phyloP scores from a whole-genome alignment of 2,888 invertebrate genomes.

The Gymnoscelis rufifasciata region DNA sequence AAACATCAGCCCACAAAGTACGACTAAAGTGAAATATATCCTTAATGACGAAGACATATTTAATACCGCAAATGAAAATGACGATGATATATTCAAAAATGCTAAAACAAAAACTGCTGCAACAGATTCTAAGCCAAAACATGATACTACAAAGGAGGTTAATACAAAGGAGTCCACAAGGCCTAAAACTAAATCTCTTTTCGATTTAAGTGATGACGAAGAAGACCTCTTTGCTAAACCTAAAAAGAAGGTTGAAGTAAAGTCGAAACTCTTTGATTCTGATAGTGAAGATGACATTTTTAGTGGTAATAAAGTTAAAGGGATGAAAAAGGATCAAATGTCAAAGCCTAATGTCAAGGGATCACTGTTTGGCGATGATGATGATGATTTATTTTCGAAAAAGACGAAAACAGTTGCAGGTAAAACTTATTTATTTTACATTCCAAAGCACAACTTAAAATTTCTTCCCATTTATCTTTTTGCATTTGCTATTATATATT shows the following conservation, averaged over 20 bases:
- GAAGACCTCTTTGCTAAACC: constrained; percentile 44
- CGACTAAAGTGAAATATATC: constrained; percentile 62
- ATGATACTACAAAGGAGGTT: neutral
- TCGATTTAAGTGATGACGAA: constrained; percentile 57
- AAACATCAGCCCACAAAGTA: constrained; percentile 15
- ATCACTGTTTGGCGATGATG: constrained; percentile 60
- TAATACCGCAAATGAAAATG: constrained; percentile 21
- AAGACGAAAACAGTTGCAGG: constrained; percentile 36
- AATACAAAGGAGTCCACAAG: constrained; percentile 2
- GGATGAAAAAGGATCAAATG: constrained; percentile 19
- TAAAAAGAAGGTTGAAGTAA: constrained; percentile 33
- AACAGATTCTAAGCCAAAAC: neutral
- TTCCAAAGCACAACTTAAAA: too few relatives aligned
- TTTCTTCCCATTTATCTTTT: too few relatives aligned
- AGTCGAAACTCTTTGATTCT: constrained; percentile 50
- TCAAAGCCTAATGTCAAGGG: constrained; percentile 33
- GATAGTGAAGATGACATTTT: constrained; percentile 63
- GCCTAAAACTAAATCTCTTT: constrained; percentile 34
- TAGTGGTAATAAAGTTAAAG: constrained; percentile 31
- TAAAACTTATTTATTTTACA: neutral
- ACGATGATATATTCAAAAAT: constrained; percentile 19
- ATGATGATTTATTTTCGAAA: constrained; percentile 55
- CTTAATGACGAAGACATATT: constrained; percentile 69
- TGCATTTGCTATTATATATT: too few relatives aligned
- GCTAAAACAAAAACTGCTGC: constrained; percentile 9